Conservation (phyloP, 2,113 vertebrate species). For the Tiliqua scincoides region DNA sequence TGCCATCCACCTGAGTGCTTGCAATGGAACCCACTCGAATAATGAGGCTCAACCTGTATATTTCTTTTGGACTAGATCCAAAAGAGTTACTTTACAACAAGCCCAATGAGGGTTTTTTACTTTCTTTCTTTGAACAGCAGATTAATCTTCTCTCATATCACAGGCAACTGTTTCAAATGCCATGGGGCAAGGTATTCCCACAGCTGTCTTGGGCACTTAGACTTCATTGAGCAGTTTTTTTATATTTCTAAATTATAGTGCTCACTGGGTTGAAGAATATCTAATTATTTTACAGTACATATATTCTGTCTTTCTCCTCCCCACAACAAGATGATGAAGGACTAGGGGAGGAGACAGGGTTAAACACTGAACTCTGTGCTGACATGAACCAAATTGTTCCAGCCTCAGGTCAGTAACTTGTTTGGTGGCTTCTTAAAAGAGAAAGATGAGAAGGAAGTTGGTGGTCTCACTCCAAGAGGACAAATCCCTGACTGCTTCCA, state of each 20-base stretch:
- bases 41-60: too few relatives aligned
- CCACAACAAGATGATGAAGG: slow-evolving; percentile 15
- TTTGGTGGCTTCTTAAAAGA: slow-evolving; percentile 44
- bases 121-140: neutral
- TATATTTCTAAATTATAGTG: too few relatives aligned
- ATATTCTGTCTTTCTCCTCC: too few relatives aligned
- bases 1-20: too few relatives aligned
- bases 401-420: neutral
- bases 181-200: neutral
- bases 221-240: neutral
- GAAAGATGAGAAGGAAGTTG: neutral
- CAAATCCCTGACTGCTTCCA: neutral
- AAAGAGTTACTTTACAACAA: neutral
- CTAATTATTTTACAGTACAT: too few relatives aligned
- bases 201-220: neutral
- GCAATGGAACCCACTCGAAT: too few relatives aligned
- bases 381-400: neutral
- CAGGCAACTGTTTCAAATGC: neutral
- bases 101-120: too few relatives aligned
- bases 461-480: neutral
- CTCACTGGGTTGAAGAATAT: slow-evolving; percentile 1
- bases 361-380: neutral
- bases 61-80: too few relatives aligned
- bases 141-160: neutral
- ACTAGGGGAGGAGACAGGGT: slow-evolving; percentile 18